Base-by-base conservation (phyloP, 2,888 invertebrate genomes). In the Napeogenes sylphis region DNA sequence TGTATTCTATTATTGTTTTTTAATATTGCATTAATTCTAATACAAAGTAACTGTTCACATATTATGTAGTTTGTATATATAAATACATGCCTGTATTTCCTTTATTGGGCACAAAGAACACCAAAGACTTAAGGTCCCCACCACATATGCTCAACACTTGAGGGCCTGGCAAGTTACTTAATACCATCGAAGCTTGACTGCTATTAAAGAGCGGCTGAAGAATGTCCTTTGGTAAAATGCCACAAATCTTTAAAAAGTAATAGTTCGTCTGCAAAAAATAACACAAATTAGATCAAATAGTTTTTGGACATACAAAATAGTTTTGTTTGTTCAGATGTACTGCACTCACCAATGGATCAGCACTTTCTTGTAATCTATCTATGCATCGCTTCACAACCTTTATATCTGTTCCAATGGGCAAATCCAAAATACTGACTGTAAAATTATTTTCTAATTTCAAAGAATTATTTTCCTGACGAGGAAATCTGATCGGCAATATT, bases 141-240 rank as follows among this genome's bases (percentile, higher is more conserved):
- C 81, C 89, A 55, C 90, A 80, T 53, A 88, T 81, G 21, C 76
- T 80, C 4, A 88, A 69, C 47, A 74, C 68, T 6, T 74, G 75
- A 2, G 92, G 92, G 2, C 92, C 92, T 0, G 87, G 87, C 70
- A 92, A 76, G 72, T 92, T 92, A 71, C 92, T 92, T 53, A 92
- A 81, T 0, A 87, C 85, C 74, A 92, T 73, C 0, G 91, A 91
- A 42, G 91, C 90, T 58, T 90, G 88, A 21, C 75, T 79, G 68
- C 91, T 91, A 45, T 82, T 75, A 30, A 92, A 73, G 13, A 89
- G 64, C 1, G 81, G 78, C 51, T 75, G 74, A 33, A 92, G 70
- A 3, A 91, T 69, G 38, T 73, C 71, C 59, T 84, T 83, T 2
- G 92, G 92, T 30, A 92, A 71, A 4, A 89, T 68, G 10, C 82